Conservation (phyloP, 2,888 invertebrate genomes). For the Eupithecia insigniata region DNA sequence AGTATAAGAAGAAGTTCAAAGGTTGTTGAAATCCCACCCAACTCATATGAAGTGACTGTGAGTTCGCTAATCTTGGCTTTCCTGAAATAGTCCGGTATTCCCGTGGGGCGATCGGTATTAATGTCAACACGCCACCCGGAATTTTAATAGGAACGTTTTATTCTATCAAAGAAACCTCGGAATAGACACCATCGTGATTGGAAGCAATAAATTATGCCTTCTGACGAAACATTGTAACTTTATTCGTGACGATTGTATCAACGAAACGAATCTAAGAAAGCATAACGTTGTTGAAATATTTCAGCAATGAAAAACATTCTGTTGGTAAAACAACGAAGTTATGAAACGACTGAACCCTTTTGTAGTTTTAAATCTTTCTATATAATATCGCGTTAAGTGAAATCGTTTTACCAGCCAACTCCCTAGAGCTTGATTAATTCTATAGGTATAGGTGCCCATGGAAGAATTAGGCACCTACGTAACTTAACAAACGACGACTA, state of each 20-base stretch:
- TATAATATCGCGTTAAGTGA: too few relatives aligned
- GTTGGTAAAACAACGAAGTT: slow-evolving; percentile 12
- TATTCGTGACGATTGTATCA: slow-evolving; percentile 41
- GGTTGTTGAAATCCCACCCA: slow-evolving; percentile 3
- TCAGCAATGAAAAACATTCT: slow-evolving; percentile 11
- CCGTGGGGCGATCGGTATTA: slow-evolving; percentile 57
- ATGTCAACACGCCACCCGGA: slow-evolving; percentile 52
- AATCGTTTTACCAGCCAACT: not conserved
- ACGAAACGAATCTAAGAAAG: slow-evolving; percentile 47
- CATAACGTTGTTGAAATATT: slow-evolving; percentile 32
- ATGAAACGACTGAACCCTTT: not conserved
- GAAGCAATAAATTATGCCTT: slow-evolving; percentile 28
- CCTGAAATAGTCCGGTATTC: slow-evolving; percentile 75
- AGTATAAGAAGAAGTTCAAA: not conserved
- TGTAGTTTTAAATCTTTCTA: not conserved
- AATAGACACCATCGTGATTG: slow-evolving; percentile 29
- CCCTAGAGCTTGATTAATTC: not conserved
- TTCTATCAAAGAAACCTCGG: slow-evolving; percentile 24
- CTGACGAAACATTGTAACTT: slow-evolving; percentile 32
- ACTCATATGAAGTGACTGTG: slow-evolving; percentile 52
- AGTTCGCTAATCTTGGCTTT: slow-evolving; percentile 66
- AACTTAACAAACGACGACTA: not conserved
- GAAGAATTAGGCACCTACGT: not conserved
- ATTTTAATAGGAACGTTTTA: slow-evolving; percentile 44
- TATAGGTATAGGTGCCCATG: not conserved